A percentile compares a stretch with the other conserved stretches of the same genome.
Evolutionary conservation across 2,113 vertebrate genomes (phyloP).

Genomic region (Bucco capensis): DNA sequence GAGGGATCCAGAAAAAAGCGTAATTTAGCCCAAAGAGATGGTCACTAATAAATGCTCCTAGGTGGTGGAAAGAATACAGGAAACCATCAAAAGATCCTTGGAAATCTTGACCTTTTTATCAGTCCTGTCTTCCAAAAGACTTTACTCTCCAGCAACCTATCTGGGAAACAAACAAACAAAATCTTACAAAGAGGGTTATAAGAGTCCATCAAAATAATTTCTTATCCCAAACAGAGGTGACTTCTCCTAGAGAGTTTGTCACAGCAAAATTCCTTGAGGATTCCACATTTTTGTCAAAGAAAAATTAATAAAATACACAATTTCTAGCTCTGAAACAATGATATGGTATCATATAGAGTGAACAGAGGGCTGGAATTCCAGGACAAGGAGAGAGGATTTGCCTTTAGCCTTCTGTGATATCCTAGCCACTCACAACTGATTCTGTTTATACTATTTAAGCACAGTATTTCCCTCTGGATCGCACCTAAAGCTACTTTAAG

Average conservation of each 20-base stretch:
- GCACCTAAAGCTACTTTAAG: background rate
- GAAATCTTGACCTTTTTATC: background rate
- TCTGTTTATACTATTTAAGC: background rate
- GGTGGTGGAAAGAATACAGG: background rate
- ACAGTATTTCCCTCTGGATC: background rate
- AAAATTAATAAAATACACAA: background rate
- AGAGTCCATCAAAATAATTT: background rate
- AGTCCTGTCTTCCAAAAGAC: background rate
- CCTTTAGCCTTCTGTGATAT: background rate
- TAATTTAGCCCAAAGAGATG: background rate
- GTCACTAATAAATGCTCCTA: background rate
- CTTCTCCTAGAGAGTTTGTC: background rate
- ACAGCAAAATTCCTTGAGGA: background rate
- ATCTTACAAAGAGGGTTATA: background rate
- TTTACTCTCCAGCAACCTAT: background rate
- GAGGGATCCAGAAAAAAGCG: background rate
- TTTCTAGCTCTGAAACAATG: background rate
- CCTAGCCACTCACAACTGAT: background rate
- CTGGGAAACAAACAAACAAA: background rate
- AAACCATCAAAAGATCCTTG: background rate
- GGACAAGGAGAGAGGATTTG: background rate
- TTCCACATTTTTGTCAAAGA: background rate
- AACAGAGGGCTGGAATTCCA: background rate
- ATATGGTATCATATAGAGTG: background rate
- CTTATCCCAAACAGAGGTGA: background rate